Evolutionary conservation across 92 coral and sea anemone species (phyloP), one percentile per base, ranked within the genome.

Genomic region (Umimayanthus chanpuru): DNA sequence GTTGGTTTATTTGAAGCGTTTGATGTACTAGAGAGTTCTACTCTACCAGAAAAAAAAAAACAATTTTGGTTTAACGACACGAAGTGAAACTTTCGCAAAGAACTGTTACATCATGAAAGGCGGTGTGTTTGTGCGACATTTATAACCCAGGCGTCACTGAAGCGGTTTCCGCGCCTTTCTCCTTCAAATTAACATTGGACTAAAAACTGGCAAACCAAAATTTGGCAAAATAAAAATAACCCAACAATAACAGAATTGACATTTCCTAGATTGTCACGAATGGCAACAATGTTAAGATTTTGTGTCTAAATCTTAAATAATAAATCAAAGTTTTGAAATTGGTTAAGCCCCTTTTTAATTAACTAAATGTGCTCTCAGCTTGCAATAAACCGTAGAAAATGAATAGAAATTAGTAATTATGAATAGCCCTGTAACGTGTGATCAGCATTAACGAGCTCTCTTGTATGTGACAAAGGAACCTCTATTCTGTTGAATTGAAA

Each of bases 331-430:
- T 47, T 70, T 70, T 83, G 66, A 83, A 70, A 68, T 83, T 83
- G 64, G 78, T 70, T 47, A 47, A 73, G 77, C 76, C 86, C 65
- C 67, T 68, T 77, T 91, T 88, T 91, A 88, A 91, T 91, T 91
- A 91, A 90, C 77, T 53, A 81, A 81, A 82, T 88, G 88, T 73
- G 67, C 80, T 55, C 78, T 30, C 73, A 47, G 88, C 86, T 81
- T 73, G 88, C 91, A 85, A 77, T 88, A 76, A 86, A 94, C 90
- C 86, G 89, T 81, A 88, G 83, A 85, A 82, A 86, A 92, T 89
- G 78, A 77, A 65, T 85, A 44, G 79, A 88, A 92, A 90, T 86
- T 87, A 90, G 89, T 89, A 91, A 94, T 94, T 90, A 94, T 89
- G 94, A 92, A 89, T 87, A 85, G 77, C 94, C 82, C 49, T 71